Base-by-base conservation (phyloP, 1,140 invertebrate genomes). In the Penaeus indicus region DNA sequence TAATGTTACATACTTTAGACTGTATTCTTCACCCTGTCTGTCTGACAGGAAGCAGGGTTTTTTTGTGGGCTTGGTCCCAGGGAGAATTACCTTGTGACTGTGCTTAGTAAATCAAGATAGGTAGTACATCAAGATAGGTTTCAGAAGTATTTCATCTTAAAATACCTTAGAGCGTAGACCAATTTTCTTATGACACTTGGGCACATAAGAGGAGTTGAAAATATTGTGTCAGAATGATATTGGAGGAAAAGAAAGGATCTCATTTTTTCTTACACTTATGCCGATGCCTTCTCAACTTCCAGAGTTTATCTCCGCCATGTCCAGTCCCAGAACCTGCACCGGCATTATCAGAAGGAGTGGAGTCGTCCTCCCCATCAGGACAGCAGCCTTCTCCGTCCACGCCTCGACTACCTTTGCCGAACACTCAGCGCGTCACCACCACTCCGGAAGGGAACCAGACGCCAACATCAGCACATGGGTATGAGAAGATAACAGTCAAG, bases 401-500 rank as follows among this genome's bases (percentile, higher is more conserved):
- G n/a, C 63, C 80, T 69, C 42, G 63, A 32, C 80, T 32, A 82
- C 25, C 62, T 54, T 13, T 25, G 81, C 54, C 27, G 38, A 81
- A 84, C 42, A 22, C 82, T 69, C 72, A 22, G n/a, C 42, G 16
- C 27, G n/a, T 32, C 5, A n/a, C 42, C 72, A 75, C 18, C 13
- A 38, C 72, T 18, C 42, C 72, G 27, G 42, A 42, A n/a, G 11
- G 47, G 21, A 32, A 42, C 32, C 80, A 32, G 63, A 61, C 25
- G 10, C 61, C 75, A 13, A 62, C 60, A 32, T 61, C 63, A n/a
- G 47, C 42, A 19, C 25, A 63, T 27, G 69, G 61, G 22, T 77
- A 88, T 62, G 90, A 90, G 25, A 91, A 91, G 62, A 84, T 91
- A 1, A 91, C 90, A 18, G 85, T 91, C 25, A 91, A 91, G 72